phyloP scores from a whole-genome alignment of 2,797 vertebrate genomes.

The Hyperoplus immaculatus region DNA sequence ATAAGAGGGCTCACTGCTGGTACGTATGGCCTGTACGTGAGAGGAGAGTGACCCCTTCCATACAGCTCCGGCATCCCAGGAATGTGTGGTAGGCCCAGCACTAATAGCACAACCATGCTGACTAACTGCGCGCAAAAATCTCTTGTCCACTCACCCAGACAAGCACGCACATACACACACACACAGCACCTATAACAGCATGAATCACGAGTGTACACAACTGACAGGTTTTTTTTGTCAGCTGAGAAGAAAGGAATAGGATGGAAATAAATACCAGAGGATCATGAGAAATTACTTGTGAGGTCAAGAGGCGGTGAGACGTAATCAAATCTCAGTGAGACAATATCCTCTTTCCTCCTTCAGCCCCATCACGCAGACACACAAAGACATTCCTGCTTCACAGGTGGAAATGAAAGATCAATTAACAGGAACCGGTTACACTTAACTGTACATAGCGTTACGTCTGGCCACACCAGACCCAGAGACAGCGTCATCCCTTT shows the following conservation, averaged over 20 bases:
- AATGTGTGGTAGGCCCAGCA: constrained; percentile 80
- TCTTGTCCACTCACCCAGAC: constrained; percentile 7
- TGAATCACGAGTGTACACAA: no score
- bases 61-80: constrained; percentile 77
- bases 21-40: constrained; percentile 15
- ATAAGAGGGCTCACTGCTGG: constrained; percentile 11
- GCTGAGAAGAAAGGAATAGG: not conserved
- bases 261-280: not conserved
- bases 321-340: constrained; percentile 26
- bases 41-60: constrained; percentile 54
- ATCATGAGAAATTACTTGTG: constrained; percentile 4
- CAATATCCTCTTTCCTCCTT: constrained; percentile 32
- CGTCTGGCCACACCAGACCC: no score
- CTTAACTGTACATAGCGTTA: not conserved
- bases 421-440: constrained; percentile 14
- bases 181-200: constrained; percentile 9
- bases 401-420: constrained; percentile 4
- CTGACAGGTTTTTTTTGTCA: not conserved
- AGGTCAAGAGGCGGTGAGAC: not conserved
- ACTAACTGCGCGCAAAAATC: constrained; percentile 27
- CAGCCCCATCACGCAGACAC: not conserved
- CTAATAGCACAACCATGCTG: constrained; percentile 70
- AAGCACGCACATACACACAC: constrained; percentile 4
- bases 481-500: no score
- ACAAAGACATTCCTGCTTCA: not conserved